Evolutionary conservation across 2,888 invertebrate genomes (phyloP).

Genomic region (Fragum fragum): DNA sequence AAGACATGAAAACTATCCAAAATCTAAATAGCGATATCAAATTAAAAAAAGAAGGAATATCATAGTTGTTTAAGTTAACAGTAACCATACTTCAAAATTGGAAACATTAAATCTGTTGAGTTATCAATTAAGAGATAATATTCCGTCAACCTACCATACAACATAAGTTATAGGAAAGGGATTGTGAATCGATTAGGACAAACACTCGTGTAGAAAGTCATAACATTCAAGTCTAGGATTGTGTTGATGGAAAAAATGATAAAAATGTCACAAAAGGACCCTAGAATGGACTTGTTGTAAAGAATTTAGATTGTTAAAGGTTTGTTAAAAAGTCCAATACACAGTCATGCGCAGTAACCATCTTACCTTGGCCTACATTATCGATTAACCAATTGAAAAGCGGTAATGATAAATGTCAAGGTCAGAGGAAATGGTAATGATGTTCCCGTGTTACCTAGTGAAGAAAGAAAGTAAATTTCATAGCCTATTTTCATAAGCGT

Average conservation of each 20-base stretch:
- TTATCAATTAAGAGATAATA: too few relatives aligned
- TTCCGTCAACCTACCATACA: too few relatives aligned
- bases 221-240: not conserved
- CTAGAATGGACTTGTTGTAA: not conserved
- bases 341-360: slow-evolving; percentile 28
- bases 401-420: slow-evolving; percentile 28
- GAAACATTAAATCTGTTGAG: too few relatives aligned
- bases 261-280: not conserved
- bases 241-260: not conserved
- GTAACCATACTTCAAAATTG: too few relatives aligned
- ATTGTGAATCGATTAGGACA: not conserved
- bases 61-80: too few relatives aligned
- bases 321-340: slow-evolving; percentile 26
- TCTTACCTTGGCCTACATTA: slow-evolving; percentile 37
- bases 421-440: slow-evolving; percentile 10
- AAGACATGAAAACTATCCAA: too few relatives aligned
- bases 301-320: slow-evolving; percentile 22
- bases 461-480: slow-evolving; percentile 38
- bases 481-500: too few relatives aligned
- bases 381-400: slow-evolving; percentile 36
- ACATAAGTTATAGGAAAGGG: not conserved
- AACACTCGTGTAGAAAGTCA: not conserved
- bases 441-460: slow-evolving; percentile 40
- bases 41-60: too few relatives aligned
- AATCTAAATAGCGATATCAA: too few relatives aligned